Base-by-base conservation (phyloP, 1,140 invertebrate species). In the Sycophaga agraensis region DNA sequence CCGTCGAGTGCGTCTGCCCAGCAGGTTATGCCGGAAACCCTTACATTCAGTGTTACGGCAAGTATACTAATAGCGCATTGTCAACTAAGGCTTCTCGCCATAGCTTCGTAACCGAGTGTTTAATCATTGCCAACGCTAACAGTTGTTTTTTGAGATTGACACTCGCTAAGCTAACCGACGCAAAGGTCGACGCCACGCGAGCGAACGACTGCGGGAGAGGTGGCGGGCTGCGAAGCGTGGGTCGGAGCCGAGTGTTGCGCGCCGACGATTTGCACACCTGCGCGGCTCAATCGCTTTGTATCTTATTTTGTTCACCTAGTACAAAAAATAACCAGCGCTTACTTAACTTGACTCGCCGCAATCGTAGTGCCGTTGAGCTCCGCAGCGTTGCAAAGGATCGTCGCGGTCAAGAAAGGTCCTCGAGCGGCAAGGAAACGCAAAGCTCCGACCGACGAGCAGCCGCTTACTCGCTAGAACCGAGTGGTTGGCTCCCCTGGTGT, bases 1-100 rank as follows among this genome's bases (percentile, higher is more conserved):
- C 85, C 43, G 84, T 94, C 19, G 89, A 92, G 73, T 96, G 93
- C 70, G 71, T 89, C 11, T 96, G 93, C 73, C 89, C 89, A 34
- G 84, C 86, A 43, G 93, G 92, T 22, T 93, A 88, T 70, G 83
- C 86, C 55, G 93, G 93, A 63, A 94, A 95, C 83, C 91, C 92
- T 1, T 94, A 92, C 69, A 85, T 94, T 46, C 84, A 87, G 59
- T 96, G 93, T 74, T 85, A 86, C 70, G 92, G 84, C 83, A 67
- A 64, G 62, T 64, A 59, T 64, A 59, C 50, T 55, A 54, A 64
- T 53, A n/a, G 14, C 14, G 43, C 51, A 40, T 49, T 61, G 21
- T 48, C 11, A 26, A 59, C 49, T 48, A 46, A 63, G 17, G 61
- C 61, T 58, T 57, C 19, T n/a, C n/a, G n/a, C n/a, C n/a, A n/a